Evolutionary conservation across 2,113 vertebrate genomes (phyloP), one percentile per base, ranked within the genome.

Genomic region (Nesogale talazaci): DNA sequence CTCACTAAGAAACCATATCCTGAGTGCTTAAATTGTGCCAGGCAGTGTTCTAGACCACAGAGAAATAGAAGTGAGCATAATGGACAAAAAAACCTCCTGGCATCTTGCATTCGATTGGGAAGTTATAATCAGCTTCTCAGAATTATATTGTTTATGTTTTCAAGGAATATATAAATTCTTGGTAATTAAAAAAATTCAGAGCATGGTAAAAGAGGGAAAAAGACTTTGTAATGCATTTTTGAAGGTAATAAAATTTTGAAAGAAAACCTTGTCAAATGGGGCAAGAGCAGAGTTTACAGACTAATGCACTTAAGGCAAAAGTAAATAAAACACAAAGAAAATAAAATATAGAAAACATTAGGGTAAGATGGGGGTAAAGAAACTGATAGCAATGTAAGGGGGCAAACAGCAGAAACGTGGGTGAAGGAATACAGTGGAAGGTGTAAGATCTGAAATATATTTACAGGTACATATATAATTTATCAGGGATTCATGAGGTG

Each of bases 201-300:
- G 46, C 6, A 57, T 15, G 34, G 19, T 22, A 36, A 86, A 77
- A 92, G n/a, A 56, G 15, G 22, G 59, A 67, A 38, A 52, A 52
- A 46, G 19, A 1, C 16, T 65, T n/a, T 27, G 15, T 59, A 46
- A 88, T 19, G 14, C 4, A 67, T 38, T 76, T 88, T 85, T 67
- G 34, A 89, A 29, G 38, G 11, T 80, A 70, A 76, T 1, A 25
- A 29, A 63, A 94, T 1, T 1, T 6, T 78, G 20, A 27, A 31
- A 57, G 23, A 89, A 89, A 93, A 93, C 85, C 36, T 90, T 92
- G 70, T 36, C 52, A 85, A 88, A 74, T 88, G 88, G 2, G 82
- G 1, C 31, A 81, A 16, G 70, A 9, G 27, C 1, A 57, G 31
- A 69, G 81, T 84, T 75, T 78, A 63, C 85, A 91, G 81, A 61